Evolutionary conservation across 1,140 invertebrate species (phyloP).

Genomic region (Apis laboriosa): DNA sequence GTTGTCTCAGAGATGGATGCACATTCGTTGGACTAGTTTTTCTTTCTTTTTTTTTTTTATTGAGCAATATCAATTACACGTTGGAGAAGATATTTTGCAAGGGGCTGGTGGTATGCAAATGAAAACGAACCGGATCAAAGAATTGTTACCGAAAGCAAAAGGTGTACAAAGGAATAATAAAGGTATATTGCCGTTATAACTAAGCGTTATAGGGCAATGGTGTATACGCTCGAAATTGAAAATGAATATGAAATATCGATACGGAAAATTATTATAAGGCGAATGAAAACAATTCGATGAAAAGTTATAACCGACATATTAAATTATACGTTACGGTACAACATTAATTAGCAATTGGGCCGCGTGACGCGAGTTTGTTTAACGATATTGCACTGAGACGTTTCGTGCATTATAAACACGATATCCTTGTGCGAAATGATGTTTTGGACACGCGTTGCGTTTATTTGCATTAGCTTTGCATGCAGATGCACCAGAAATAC

Average conservation of each 20-base stretch:
- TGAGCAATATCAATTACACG: not conserved
- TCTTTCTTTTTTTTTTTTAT: not conserved
- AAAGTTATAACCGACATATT: not conserved
- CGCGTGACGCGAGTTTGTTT: conserved; percentile 18
- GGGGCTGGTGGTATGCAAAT: not conserved
- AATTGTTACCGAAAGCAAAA: not conserved
- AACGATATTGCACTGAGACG: conserved; percentile 18
- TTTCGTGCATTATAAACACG: conserved; percentile 22
- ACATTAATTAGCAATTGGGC: not conserved
- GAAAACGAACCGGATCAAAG: not conserved
- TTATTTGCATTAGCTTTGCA: conserved; percentile 48
- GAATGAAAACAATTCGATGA: not conserved
- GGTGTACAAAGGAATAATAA: not conserved
- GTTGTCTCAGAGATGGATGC: too few species aligned
- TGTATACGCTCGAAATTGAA: too few species aligned
- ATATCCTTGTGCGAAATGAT: conserved; percentile 44
- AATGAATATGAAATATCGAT: not conserved
- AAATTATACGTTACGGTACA: not conserved
- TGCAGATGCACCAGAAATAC: conserved; percentile 24
- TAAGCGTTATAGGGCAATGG: not conserved
- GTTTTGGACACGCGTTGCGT: conserved; percentile 25
- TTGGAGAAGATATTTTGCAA: too few species aligned
- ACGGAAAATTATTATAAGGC: not conserved
- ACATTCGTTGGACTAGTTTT: too few species aligned
- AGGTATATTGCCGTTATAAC: too few species aligned